phyloP scores from a whole-genome alignment of 2,113 vertebrate species.

The Pachycephala philippinensis region DNA sequence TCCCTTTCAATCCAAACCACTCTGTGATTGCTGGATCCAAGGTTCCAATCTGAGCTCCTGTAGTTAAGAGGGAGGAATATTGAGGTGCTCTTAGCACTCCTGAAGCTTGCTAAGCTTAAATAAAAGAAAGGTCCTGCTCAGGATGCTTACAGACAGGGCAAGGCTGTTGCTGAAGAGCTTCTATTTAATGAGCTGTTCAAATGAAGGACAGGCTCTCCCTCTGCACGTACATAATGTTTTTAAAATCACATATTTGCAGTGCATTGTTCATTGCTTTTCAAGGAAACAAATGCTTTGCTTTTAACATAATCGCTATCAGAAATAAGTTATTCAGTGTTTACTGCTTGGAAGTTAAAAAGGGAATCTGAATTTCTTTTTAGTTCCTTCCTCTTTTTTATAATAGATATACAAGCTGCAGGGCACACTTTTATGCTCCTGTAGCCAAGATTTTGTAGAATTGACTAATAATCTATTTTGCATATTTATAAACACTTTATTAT shows the following conservation, averaged over 20 bases:
- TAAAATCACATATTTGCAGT: constrained; percentile 40
- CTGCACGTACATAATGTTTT: background rate
- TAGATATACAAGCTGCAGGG: constrained; percentile 54
- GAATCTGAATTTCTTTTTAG: constrained; percentile 58
- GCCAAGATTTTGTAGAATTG: constrained; percentile 58
- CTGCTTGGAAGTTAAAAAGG: constrained; percentile 56
- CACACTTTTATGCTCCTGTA: constrained; percentile 56
- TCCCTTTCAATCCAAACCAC: background rate
- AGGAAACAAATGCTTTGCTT: constrained; percentile 63
- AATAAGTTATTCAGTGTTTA: constrained; percentile 60
- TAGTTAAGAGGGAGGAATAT: background rate
- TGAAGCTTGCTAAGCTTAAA: constrained; percentile 30
- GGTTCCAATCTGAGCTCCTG: background rate
- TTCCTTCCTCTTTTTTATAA: constrained; percentile 13
- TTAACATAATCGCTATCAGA: constrained; percentile 51
- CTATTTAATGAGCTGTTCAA: constrained; percentile 20
- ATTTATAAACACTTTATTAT: constrained; percentile 75
- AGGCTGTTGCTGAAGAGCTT: background rate
- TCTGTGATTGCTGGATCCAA: background rate
- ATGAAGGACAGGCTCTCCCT: background rate
- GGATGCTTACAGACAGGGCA: background rate
- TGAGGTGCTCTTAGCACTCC: constrained; percentile 13
- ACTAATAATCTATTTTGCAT: constrained; percentile 76
- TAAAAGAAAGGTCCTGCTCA: constrained; percentile 19
- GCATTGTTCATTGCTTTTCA: constrained; percentile 5